Conservation (phyloP, 2,888 invertebrate genomes). For the Hololepta plana region DNA sequence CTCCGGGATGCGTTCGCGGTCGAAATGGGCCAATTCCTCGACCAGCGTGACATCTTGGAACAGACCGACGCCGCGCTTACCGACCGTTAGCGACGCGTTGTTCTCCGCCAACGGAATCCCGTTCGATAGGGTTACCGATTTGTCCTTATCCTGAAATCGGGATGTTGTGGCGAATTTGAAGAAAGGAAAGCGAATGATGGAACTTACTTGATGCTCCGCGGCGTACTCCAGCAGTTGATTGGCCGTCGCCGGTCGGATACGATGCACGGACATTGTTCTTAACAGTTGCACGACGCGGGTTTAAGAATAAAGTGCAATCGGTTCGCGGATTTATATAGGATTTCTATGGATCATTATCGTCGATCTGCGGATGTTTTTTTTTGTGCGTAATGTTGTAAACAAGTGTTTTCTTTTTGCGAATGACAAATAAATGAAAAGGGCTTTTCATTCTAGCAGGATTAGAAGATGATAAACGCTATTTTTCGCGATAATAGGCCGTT, state of each 20-base stretch:
- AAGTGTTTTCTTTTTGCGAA: too few relatives aligned
- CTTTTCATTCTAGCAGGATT: too few relatives aligned
- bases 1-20: conserved; percentile 87
- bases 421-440: too few relatives aligned
- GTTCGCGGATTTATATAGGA: too few relatives aligned
- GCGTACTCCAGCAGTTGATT: conserved; percentile 19
- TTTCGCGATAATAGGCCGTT: too few relatives aligned
- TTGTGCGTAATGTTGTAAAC: too few relatives aligned
- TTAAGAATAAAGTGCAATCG: too few relatives aligned
- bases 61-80: conserved; percentile 70
- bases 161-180: background rate
- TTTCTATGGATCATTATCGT: too few relatives aligned
- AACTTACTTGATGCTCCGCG: conserved; percentile 16
- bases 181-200: conserved; percentile 2
- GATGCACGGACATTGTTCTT: too few relatives aligned
- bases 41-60: conserved; percentile 67
- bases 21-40: conserved; percentile 69
- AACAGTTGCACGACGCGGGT: too few relatives aligned
- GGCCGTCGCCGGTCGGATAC: conserved; percentile 15
- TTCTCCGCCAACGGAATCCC: conserved; percentile 72
- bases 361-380: too few relatives aligned
- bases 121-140: conserved; percentile 54
- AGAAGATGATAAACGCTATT: too few relatives aligned
- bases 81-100: conserved; percentile 62
- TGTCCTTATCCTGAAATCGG: conserved; percentile 11